A percentile compares a stretch with the other conserved stretches of the same genome.
Conservation (phyloP, 2,797 vertebrate species). For the Vultur gryphus region DNA sequence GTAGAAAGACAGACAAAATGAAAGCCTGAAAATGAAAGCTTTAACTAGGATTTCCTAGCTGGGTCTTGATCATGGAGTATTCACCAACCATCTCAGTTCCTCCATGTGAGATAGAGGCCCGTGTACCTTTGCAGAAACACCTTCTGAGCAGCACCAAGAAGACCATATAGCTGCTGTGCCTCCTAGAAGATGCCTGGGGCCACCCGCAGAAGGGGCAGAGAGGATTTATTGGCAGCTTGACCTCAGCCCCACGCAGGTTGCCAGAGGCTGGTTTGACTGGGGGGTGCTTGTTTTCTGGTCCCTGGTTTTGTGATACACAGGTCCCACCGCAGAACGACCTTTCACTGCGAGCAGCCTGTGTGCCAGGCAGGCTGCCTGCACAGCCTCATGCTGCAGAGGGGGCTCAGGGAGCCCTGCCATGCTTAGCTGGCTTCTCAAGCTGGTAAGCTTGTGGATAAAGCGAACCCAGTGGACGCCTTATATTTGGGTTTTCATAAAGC, state of each 20-base stretch:
- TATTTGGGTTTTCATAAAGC: not conserved
- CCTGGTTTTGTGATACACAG: not conserved
- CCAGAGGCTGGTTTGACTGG: not conserved
- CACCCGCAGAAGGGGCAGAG: not conserved
- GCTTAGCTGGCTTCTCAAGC: not conserved
- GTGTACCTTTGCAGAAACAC: not conserved
- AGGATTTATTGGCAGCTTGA: not conserved
- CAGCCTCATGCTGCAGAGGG: accelerated
- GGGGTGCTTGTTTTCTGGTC: not conserved
- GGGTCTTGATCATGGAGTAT: not conserved
- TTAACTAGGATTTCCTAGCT: not conserved
- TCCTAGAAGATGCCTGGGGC: not conserved
- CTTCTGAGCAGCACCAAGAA: not conserved
- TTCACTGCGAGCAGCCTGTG: not conserved
- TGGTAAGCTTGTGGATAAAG: not conserved
- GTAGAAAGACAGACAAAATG: not conserved
- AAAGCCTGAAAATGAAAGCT: not conserved
- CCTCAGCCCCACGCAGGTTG: not conserved
- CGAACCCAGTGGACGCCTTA: accelerated
- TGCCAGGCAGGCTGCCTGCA: not conserved
- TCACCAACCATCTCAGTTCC: not conserved
- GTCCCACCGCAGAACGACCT: accelerated
- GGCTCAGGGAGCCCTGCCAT: too few relatives aligned
- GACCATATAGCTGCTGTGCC: not conserved
- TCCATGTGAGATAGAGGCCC: not conserved